phyloP scores from a whole-genome alignment of 2,888 invertebrate species.

The Saturnia japonica region DNA sequence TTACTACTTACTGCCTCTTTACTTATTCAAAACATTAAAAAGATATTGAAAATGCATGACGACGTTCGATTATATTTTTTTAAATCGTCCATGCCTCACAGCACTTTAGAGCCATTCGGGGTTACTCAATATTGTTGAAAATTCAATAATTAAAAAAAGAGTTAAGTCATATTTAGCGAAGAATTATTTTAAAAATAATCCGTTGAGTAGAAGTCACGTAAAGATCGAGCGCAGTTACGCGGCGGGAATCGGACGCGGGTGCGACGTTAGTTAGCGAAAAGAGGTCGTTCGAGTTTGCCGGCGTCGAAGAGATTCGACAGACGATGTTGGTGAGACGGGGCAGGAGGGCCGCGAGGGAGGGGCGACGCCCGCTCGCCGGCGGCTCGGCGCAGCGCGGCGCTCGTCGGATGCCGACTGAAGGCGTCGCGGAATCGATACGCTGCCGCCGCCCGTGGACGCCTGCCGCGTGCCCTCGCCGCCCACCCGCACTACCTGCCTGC shows the following conservation, averaged over 20 bases:
- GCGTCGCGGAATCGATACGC: conserved; percentile 78
- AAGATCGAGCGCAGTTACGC: conserved; percentile 73
- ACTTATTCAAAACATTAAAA: not conserved
- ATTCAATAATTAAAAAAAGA: conserved; percentile 7
- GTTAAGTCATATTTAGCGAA: not conserved
- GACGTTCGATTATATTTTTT: conserved; percentile 12
- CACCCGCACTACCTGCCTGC: conserved; percentile 54
- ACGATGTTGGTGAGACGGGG: conserved; percentile 47
- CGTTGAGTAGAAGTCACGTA: conserved; percentile 36
- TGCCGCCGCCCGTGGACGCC: conserved; percentile 66
- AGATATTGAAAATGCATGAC: conserved; percentile 11
- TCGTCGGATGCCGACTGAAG: conserved; percentile 80
- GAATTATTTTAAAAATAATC: conserved; percentile 31
- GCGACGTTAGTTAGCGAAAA: conserved; percentile 79
- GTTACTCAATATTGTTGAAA: conserved; percentile 11
- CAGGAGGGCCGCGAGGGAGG: conserved; percentile 59
- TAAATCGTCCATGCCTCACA: not conserved
- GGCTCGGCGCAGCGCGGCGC: conserved; percentile 80
- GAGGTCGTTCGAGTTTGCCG: conserved; percentile 81
- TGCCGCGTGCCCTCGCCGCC: conserved; percentile 59
- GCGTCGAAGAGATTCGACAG: conserved; percentile 65
- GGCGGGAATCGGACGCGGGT: conserved; percentile 72
- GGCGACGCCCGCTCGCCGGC: conserved; percentile 73
- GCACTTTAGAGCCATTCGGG: not conserved
- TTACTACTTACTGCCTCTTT: conserved; percentile 1